Evolutionary conservation across 2,113 vertebrate species (phyloP).

Genomic region (Dasyprocta punctata): DNA sequence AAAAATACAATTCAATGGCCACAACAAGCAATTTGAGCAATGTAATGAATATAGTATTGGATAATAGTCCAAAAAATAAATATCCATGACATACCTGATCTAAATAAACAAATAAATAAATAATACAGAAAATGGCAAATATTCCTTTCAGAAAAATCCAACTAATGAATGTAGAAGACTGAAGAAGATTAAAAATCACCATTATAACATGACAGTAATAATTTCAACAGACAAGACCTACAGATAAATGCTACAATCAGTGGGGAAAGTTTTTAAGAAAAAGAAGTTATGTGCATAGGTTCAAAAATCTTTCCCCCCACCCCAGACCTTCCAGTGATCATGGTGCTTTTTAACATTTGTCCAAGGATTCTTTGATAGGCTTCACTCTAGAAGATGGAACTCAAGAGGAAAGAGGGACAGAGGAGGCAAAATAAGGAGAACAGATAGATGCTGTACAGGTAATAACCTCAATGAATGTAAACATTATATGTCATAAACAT

Average conservation of each 20-base stretch:
- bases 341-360: not conserved
- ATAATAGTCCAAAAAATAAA: slow-evolving; percentile 25
- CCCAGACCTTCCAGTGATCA: not conserved
- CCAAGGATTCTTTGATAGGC: not conserved
- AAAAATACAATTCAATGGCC: not conserved
- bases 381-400: not conserved
- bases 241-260: not conserved
- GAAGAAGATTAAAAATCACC: not conserved
- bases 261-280: slow-evolving; percentile 17
- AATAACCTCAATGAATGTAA: not conserved
- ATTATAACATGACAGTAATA: not conserved
- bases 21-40: slow-evolving; percentile 26
- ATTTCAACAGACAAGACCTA: not conserved
- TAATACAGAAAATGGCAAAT: not conserved
- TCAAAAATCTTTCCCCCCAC: not conserved
- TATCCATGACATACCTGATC: not conserved
- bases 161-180: slow-evolving; percentile 35
- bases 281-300: not conserved
- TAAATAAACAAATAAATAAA: slow-evolving; percentile 36
- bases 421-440: not conserved
- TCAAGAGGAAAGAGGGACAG: not conserved
- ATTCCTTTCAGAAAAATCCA: slow-evolving; percentile 7
- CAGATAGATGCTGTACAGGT: not conserved
- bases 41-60: not conserved
- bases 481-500: not conserved